These are phyloP conservation scores for Mnemiopsis leidyi DNA, from an alignment of 37 sponge, comb jelly and placozoan genomes.

Conservation along the genomic window DNA sequence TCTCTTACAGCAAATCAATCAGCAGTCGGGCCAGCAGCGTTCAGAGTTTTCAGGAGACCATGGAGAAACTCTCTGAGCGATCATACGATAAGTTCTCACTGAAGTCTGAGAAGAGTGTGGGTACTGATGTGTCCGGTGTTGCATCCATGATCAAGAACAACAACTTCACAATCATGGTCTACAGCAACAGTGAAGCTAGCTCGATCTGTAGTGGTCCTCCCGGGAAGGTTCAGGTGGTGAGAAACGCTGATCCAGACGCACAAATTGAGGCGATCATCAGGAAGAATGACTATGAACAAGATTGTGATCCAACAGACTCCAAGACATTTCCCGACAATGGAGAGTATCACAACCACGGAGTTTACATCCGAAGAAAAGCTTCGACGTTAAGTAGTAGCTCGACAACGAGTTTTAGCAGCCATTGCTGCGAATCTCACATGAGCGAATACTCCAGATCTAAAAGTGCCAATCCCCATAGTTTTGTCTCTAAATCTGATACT, in stretches of 20 bases:
- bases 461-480: neutral
- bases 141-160: slow-evolving; percentile 54
- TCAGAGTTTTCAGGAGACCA: slow-evolving; percentile 26
- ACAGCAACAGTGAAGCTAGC: slow-evolving; percentile 15
- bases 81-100: neutral
- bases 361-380: neutral
- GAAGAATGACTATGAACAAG: neutral
- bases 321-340: neutral
- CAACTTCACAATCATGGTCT: slow-evolving; percentile 64
- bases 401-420: slow-evolving; percentile 35
- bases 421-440: slow-evolving; percentile 20
- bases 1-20: slow-evolving; percentile 11
- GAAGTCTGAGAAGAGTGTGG: neutral
- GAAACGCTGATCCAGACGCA: neutral
- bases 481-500: slow-evolving; percentile 41
- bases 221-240: neutral
- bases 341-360: neutral
- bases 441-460: neutral
- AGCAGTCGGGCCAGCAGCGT: slow-evolving; percentile 52
- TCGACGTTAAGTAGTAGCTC: neutral
- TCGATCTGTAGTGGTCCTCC: neutral
- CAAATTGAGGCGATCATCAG: neutral
- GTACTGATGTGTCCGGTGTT: slow-evolving; percentile 44
- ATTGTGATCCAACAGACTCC: neutral
- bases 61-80: slow-evolving; percentile 2